Base-by-base conservation (phyloP, 2,797 vertebrate genomes). In the Zonotrichia albicollis region DNA sequence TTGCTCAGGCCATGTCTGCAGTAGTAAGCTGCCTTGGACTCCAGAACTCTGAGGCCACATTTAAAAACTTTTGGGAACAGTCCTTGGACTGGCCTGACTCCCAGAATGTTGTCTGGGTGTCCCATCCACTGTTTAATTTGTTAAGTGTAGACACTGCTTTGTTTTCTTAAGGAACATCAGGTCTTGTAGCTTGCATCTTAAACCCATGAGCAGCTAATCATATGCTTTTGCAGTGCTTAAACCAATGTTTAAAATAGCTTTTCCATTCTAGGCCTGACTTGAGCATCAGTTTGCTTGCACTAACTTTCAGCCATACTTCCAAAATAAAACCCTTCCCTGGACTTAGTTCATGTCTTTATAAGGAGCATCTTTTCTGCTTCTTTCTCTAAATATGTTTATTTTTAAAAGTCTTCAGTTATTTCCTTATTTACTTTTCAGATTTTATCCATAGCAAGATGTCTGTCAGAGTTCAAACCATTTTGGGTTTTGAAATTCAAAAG, bases 181-280 rank as follows among this genome's bases (percentile, higher is more conserved):
- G 57, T 91, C 66, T 81, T 79, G 66, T 57, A 92, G 55, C 43
- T 91, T 91, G 67, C 70, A 73, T 94, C 76, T 67, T 36, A 76
- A 83, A 71, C 81, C 72, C 83, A 45, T 34, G 78, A 74, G 73
- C 71, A 84, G 57, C 38, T 96, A 93, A 93, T 92, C 81, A 84
- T 82, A 89, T 85, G 84, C 84, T 96, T 93, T 60, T 90, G 66
- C 74, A 90, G 32, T 64, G 46, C 78, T 92, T 85, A 92, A 95
- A 77, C 78, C 81, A 83, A 4, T 46, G 54, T 85, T 83, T 77
- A 87, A 92, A 95, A 93, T 87, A 90, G 46, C 61, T 68, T 93
- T 95, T 90, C 77, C 72, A n/a, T 87, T 80, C 12, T 6, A 67
- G 84, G 61, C 68, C 75, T 68, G 68, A 61, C 58, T 89, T 80